phyloP scores from a whole-genome alignment of 2,113 vertebrate species.

The Heterocephalus glaber region DNA sequence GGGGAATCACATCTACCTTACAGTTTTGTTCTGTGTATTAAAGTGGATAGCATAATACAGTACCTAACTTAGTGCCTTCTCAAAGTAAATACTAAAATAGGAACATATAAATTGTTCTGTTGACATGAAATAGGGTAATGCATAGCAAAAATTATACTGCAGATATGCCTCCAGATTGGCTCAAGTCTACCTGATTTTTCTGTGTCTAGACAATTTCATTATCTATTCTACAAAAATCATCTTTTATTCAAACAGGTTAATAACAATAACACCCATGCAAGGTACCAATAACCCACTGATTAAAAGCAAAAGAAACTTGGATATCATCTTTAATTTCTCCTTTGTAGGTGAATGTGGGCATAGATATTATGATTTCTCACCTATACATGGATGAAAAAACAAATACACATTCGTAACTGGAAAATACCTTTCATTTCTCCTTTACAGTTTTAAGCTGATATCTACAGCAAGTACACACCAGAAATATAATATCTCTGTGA shows the following conservation, averaged over 20 bases:
- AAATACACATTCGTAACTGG: background rate
- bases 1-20: background rate
- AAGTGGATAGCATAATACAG: background rate
- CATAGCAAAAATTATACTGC: background rate
- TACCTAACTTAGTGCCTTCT: background rate
- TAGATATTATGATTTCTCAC: background rate
- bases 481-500: background rate
- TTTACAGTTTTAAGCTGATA: slow-evolving; percentile 41
- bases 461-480: background rate
- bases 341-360: background rate
- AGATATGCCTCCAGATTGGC: background rate
- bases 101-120: background rate
- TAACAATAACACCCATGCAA: background rate
- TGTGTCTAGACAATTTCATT: background rate
- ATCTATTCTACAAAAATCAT: background rate
- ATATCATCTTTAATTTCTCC: background rate
- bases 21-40: background rate
- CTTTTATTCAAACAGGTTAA: slow-evolving; percentile 32
- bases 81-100: slow-evolving; percentile 33
- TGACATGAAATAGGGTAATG: background rate
- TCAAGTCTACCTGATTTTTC: background rate
- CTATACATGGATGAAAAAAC: background rate
- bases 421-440: slow-evolving; percentile 53
- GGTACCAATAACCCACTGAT: background rate
- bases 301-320: slow-evolving; percentile 4